A percentile compares a stretch with the other conserved stretches of the same genome.
Conservation (phyloP, 2,888 invertebrate species). For the Gerris lacustris region DNA sequence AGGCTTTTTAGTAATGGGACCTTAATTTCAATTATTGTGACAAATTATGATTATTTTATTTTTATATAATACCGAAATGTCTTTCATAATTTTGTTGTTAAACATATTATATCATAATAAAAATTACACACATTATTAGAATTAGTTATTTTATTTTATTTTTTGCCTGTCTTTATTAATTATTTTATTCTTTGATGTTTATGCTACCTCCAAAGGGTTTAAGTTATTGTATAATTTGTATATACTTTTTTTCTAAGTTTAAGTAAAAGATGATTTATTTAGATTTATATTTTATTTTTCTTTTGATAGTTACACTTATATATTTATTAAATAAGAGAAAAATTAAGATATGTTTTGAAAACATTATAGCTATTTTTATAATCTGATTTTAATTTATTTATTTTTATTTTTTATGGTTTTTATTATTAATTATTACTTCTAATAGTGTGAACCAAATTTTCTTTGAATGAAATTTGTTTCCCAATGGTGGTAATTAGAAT, state of each 20-base stretch:
- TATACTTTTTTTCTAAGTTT: neutral
- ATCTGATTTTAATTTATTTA: neutral
- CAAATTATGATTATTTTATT: no score
- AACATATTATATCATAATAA: neutral
- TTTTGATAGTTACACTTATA: neutral
- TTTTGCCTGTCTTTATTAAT: neutral
- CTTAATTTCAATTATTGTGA: no score
- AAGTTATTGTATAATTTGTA: neutral
- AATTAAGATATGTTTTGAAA: no score
- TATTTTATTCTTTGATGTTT: neutral
- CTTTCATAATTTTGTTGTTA: constrained; percentile 1
- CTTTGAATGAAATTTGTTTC: neutral
- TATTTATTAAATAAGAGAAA: no score
- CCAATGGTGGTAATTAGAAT: constrained; percentile 5
- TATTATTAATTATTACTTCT: neutral
- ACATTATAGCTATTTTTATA: neutral
- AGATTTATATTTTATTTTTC: neutral
- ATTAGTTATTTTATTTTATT: neutral
- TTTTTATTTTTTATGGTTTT: neutral
- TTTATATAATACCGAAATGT: neutral
- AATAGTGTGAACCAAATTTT: constrained; percentile 1
- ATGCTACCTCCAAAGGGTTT: constrained; percentile 1
- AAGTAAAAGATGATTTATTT: neutral
- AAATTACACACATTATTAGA: neutral
- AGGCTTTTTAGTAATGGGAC: no score